Base-by-base conservation (phyloP, 2,113 vertebrate species). In the Prunella fulvescens region DNA sequence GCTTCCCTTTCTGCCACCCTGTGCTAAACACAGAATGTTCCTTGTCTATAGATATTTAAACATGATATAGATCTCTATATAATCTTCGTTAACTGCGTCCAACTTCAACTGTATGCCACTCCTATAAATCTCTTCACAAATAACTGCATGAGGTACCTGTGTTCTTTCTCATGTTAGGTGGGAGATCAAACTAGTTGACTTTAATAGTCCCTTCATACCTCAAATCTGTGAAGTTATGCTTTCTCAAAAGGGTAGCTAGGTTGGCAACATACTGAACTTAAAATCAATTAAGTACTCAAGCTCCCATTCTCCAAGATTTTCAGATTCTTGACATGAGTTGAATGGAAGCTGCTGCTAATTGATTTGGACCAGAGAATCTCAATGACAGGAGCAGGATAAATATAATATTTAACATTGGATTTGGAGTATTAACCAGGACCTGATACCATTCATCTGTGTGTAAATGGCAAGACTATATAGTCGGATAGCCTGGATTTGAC, bases 61-160 rank as follows among this genome's bases (percentile, higher is more conserved):
- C 2, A 3, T 29, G 18, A 35, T 71, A 29, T 31, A 62, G 42
- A 86, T 81, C 25, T 79, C 42, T 39, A 28, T 12, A 10, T 79
- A 51, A 47, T 58, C 51, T 81, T 42, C 48, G 22, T 35, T 70
- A 53, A 31, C 47, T 70, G 29, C 14, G 1, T 54, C 35, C 82
- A 66, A 5, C 47, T 86, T 81, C 12, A 74, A 77, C 37, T 7
- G 44, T 67, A 26, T 56, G 13, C 20, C 15, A 10, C 14, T 79
- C 53, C 31, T 44, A 1, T 67, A 76, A 60, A 57, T 72, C 48
- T 72, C 53, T 61, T 69, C 44, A 45, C 29, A 62, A 71, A 37
- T 0, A 8, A 5, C 72, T 4, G 1, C 6, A 1, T 78, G 3
- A 0, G 56, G 4, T 73, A 24, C 56, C 29, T 35, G 10, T 80